Conservation (phyloP, 2,888 invertebrate genomes). For the Sympetrum striolatum region DNA sequence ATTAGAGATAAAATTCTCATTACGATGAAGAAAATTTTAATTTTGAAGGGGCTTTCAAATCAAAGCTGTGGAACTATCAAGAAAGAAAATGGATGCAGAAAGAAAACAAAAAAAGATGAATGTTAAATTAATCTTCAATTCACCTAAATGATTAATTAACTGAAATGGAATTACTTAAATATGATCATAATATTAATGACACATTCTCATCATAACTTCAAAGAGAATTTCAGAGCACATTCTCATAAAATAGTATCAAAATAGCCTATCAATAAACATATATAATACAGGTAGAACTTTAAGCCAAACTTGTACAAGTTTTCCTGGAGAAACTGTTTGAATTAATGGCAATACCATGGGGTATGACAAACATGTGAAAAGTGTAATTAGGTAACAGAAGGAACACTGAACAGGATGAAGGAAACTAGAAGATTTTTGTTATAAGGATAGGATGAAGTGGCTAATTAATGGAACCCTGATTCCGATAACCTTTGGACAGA, state of each 20-base stretch:
- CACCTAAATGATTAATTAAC: not conserved
- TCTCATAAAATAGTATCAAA: constrained; percentile 37
- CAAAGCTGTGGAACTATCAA: not conserved
- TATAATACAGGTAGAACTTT: constrained; percentile 1
- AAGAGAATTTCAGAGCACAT: constrained; percentile 6
- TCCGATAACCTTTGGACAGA: constrained; percentile 43
- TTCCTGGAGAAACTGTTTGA: not conserved
- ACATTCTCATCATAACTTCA: constrained; percentile 16
- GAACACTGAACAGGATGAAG: constrained; percentile 5
- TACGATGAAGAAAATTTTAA: not conserved
- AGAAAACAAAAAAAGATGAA: not conserved
- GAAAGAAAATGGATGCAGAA: not conserved
- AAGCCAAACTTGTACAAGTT: constrained; percentile 18
- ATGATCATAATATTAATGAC: not conserved
- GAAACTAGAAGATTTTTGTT: constrained; percentile 5
- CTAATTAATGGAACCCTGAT: constrained; percentile 27
- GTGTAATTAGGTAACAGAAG: constrained; percentile 24
- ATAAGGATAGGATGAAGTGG: constrained; percentile 8
- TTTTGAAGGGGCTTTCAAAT: not conserved
- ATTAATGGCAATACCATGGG: constrained; percentile 38
- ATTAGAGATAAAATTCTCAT: not conserved
- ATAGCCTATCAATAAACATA: constrained; percentile 41
- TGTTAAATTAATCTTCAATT: not conserved
- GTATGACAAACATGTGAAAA: constrained; percentile 3
- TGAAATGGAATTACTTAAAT: not conserved